Evolutionary conservation across 2,113 vertebrate species (phyloP), one percentile per base, ranked within the genome.

Genomic region (Rhabdomys dilectus): DNA sequence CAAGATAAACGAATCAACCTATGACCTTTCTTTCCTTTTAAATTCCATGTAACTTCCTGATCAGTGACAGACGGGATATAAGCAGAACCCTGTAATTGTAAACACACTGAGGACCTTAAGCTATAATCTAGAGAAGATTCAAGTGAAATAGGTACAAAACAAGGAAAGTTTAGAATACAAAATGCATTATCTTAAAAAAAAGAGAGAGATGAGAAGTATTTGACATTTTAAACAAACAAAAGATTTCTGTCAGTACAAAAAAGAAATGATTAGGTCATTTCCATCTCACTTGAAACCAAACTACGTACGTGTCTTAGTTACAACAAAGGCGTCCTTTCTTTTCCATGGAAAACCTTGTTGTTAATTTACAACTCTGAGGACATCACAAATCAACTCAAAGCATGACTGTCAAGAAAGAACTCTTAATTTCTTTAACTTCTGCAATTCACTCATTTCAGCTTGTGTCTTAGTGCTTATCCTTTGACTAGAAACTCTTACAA

Each of bases 141-240:
- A 45, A 89, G 78, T 60, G 60, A 89, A 96, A 42, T 77, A 66
- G 75, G 53, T 39, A 89, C 45, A 94, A 91, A 96, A 93, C 34
- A 31, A 82, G n/a, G 22, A 89, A 19, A 94, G 36, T 78, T 34
- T 81, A 66, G 21, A 73, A 89, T 70, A 88, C 53, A 66, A 95
- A 94, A 88, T 85, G 95, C 62, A 85, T 95, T 48, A 64, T 96
- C 70, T 93, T 64, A 95, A 95, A 93, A 96, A 95, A 93, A 96
- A 94, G 96, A 53, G 56, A 92, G 94, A 7, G 34, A 87, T 96
- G 97, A 86, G 94, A 96, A 95, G 92, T 84, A 42, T 91, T 70
- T 97, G 96, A 86, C 97, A 97, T 97, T 97, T 97, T 92, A 97
- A 95, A 92, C n/a, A 97, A 96, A 93, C 87, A 93, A 98, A 96